Evolutionary conservation across 1,140 invertebrate genomes (phyloP).

Genomic region (Pseudomyrmex gracilis): DNA sequence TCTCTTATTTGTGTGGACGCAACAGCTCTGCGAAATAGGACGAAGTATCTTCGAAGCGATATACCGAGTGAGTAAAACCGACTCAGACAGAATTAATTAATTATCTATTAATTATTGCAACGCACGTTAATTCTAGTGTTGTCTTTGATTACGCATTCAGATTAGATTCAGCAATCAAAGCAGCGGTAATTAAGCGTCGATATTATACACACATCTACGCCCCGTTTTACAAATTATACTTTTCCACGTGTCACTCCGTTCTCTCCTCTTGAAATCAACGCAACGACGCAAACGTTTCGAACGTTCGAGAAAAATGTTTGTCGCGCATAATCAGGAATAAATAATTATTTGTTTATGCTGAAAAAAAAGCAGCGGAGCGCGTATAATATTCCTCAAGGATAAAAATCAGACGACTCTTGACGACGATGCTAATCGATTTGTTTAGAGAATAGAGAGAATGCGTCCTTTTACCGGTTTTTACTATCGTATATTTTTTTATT

Average conservation of each 20-base stretch:
- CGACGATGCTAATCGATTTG: conserved; percentile 50
- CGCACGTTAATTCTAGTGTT: no score
- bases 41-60: no score
- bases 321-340: background rate
- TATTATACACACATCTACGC: background rate
- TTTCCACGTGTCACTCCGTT: background rate
- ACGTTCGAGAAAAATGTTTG: background rate
- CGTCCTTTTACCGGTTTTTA: conserved; percentile 35
- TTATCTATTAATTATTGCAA: no score
- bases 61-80: no score
- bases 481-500: no score
- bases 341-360: background rate
- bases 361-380: background rate
- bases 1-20: no score
- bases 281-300: background rate
- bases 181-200: conserved; percentile 10
- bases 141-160: background rate
- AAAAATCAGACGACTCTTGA: background rate
- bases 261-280: no score
- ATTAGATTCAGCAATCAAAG: background rate
- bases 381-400: conserved; percentile 14
- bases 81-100: no score
- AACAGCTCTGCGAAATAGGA: no score
- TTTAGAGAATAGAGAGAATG: conserved; percentile 38
- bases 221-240: background rate